These are phyloP conservation scores for Girardia tigrina DNA, from an alignment of 2,888 invertebrate genomes.

Conservation along the genomic window DNA sequence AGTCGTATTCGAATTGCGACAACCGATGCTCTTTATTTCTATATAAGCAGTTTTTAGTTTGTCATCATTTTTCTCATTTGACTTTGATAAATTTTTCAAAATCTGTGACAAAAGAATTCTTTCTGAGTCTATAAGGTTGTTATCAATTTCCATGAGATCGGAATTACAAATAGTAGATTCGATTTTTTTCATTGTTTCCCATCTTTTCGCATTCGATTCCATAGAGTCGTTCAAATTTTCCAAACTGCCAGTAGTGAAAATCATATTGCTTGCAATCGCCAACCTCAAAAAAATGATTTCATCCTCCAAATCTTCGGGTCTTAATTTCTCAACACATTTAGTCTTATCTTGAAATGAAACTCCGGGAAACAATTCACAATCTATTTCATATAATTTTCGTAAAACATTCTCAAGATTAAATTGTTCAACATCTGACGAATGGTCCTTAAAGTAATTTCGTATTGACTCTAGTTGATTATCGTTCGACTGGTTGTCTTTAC, in stretches of 20 bases:
- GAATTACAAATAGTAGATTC: not conserved
- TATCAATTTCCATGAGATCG: not conserved
- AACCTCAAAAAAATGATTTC: not conserved
- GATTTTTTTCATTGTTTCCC: not conserved
- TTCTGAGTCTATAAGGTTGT: not conserved
- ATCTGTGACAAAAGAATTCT: not conserved
- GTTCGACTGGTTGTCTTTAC: not conserved
- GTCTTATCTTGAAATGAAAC: not conserved
- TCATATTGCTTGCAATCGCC: not conserved
- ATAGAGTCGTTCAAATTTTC: not conserved
- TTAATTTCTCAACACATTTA: not conserved
- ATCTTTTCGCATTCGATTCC: not conserved
- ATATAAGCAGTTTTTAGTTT: not conserved
- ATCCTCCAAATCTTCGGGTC: not conserved
- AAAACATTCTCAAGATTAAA: not conserved
- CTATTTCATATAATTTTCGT: not conserved
- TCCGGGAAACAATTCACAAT: conserved; percentile 1
- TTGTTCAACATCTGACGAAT: not conserved
- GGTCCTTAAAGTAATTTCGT: not conserved
- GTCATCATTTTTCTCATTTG: not conserved
- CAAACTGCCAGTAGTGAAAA: not conserved
- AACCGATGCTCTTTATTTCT: not conserved
- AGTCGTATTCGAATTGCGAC: not conserved
- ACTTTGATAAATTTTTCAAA: not conserved
- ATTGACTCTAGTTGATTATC: not conserved